Evolutionary conservation across 2,797 vertebrate genomes (phyloP), one percentile per base, ranked within the genome.

Genomic region (Pampus argenteus): DNA sequence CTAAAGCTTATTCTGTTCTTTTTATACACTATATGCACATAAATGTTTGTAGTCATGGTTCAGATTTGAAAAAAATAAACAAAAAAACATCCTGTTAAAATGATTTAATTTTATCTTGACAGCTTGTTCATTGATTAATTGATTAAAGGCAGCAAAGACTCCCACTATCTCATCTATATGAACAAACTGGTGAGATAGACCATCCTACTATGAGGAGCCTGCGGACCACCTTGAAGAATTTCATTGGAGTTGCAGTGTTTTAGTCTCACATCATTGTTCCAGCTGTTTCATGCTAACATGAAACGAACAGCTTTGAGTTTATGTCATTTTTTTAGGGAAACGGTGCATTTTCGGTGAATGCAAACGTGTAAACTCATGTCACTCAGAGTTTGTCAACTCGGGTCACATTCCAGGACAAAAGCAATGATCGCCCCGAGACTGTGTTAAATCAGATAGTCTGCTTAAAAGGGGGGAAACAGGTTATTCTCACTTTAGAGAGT

Each of bases 381-480:
- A 64, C 9, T 54, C 6, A 34, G n/a, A 31, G 15, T 59, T 44
- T 61, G 26, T 36, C 2, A 0, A 2, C 25, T 47, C 18, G 2
- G 31, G 29, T 60, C 20, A 48, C 50, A 72, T 71, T 75, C 14
- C 23, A 73, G 28, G 22, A 29, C 25, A 47, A 66, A 47, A 15
- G 11, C 15, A 38, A 18, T 8, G 17, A 14, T 26, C 1, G 4
- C 6, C 20, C 49, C 5, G 0, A 36, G 63, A 29, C 25, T 58
- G 49, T 22, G 25, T 62, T 29, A 17, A 26, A 14, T 51, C 5
- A 13, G 17, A 36, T 3, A 31, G 18, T 50, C 17, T 45, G 26
- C 25, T 18, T 15, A 14, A 51, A 51, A 18, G 2, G 29, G 66
- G 36, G 14, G 64, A 79, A 90, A 88, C 88, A 59, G 76, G 84